These are phyloP conservation scores for Anas acuta DNA, from an alignment of 2,797 vertebrate genomes.

Conservation along the genomic window DNA sequence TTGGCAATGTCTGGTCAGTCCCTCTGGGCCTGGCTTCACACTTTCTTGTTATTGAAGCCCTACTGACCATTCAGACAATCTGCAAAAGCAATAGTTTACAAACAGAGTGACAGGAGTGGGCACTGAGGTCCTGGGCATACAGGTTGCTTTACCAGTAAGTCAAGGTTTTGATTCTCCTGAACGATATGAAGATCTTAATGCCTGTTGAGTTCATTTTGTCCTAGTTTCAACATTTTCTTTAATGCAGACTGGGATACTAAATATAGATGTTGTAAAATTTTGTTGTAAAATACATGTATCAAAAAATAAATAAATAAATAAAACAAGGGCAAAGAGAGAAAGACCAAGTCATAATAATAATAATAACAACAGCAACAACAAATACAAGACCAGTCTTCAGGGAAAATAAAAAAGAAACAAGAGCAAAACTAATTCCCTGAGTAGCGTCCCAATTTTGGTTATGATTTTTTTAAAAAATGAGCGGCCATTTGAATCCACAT, in stretches of 20 bases:
- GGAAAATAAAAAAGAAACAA: neutral
- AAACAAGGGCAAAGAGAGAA: neutral
- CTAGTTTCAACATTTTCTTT: neutral
- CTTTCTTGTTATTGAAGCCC: neutral
- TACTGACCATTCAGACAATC: neutral
- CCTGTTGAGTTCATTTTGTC: neutral
- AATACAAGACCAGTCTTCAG: neutral
- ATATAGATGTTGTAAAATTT: neutral
- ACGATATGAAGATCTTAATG: neutral
- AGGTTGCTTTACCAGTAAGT: neutral
- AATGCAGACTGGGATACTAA: neutral
- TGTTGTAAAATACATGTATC: neutral
- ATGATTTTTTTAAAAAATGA: neutral
- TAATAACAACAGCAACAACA: neutral
- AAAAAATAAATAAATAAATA: neutral
- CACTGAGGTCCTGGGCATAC: neutral
- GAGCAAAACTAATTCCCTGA: neutral
- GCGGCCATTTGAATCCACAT: conserved; percentile 3
- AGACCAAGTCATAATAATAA: neutral
- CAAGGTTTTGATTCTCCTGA: neutral
- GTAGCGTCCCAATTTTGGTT: neutral
- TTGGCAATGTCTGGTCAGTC: neutral
- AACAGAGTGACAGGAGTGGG: neutral
- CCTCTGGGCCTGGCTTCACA: neutral
- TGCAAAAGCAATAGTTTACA: neutral